phyloP scores from a whole-genome alignment of 2,113 vertebrate species.

The Pollachius pollachius region DNA sequence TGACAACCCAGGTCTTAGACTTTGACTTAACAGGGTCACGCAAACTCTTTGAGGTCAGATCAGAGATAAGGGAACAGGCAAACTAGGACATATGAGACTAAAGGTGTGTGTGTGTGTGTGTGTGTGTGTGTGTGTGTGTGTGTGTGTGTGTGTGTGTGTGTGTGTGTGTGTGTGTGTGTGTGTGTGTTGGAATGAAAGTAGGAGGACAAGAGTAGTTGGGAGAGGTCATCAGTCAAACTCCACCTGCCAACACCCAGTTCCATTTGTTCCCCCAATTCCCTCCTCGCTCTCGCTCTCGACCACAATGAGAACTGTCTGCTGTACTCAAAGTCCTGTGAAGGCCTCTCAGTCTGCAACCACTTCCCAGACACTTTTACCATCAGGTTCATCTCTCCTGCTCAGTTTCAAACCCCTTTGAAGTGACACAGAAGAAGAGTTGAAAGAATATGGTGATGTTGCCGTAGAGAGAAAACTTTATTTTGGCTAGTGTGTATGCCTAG shows the following conservation, averaged over 20 bases:
- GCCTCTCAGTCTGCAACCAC: background rate
- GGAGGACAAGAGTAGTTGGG: slow-evolving; percentile 55
- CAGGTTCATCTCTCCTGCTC: background rate
- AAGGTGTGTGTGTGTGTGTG: background rate
- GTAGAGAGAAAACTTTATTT: background rate
- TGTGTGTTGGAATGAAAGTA: slow-evolving; percentile 58
- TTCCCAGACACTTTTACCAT: background rate
- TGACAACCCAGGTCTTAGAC: background rate
- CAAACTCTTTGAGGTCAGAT: background rate
- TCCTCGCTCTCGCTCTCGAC: slow-evolving; percentile 31
- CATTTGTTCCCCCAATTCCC: slow-evolving; percentile 29
- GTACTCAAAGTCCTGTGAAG: background rate
- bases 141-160: background rate
- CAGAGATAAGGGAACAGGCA: slow-evolving; percentile 8
- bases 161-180: too few species aligned
- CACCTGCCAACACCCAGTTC: background rate
- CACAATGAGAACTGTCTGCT: slow-evolving; percentile 35
- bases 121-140: too few species aligned
- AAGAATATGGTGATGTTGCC: background rate
- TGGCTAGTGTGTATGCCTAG: background rate
- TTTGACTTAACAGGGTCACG: slow-evolving; percentile 5
- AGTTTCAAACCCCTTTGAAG: background rate
- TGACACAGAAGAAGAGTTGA: background rate
- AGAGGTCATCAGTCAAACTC: slow-evolving; percentile 48
- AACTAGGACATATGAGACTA: slow-evolving; percentile 19